phyloP scores from a whole-genome alignment of 2,113 vertebrate genomes.

The Rhinolophus sinicus region DNA sequence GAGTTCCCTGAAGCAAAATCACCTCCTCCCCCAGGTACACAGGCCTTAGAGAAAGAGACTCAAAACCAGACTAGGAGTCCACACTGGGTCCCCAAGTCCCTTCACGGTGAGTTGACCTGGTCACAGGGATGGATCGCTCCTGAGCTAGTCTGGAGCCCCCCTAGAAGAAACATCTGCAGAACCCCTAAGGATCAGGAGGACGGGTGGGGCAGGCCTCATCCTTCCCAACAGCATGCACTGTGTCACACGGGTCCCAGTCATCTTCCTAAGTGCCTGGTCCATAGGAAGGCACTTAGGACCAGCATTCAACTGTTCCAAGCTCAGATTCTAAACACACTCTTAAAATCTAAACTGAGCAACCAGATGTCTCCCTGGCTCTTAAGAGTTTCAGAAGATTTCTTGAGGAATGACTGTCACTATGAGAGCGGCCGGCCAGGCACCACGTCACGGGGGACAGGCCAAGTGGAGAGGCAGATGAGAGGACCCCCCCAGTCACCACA shows the following conservation, averaged over 20 bases:
- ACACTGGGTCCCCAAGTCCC: not conserved
- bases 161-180: not conserved
- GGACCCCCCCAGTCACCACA: not conserved
- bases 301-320: not conserved
- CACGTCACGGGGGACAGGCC: not conserved
- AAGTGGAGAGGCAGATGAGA: not conserved
- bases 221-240: not conserved
- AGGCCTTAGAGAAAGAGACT: not conserved
- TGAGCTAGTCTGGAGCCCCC: not conserved
- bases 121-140: not conserved
- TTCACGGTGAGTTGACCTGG: not conserved
- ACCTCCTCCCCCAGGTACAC: not conserved
- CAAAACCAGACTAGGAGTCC: not conserved
- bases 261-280: not conserved
- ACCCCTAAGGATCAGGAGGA: not conserved
- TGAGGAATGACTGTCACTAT: not conserved
- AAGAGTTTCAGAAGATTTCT: not conserved
- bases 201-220: accelerated
- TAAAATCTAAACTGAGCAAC: not conserved
- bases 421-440: not conserved
- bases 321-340: not conserved
- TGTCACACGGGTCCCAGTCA: accelerated
- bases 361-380: not conserved
- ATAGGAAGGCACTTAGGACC: too few species aligned
- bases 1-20: not conserved